Conservation (phyloP, 1,140 invertebrate genomes). For the Physella acuta region DNA sequence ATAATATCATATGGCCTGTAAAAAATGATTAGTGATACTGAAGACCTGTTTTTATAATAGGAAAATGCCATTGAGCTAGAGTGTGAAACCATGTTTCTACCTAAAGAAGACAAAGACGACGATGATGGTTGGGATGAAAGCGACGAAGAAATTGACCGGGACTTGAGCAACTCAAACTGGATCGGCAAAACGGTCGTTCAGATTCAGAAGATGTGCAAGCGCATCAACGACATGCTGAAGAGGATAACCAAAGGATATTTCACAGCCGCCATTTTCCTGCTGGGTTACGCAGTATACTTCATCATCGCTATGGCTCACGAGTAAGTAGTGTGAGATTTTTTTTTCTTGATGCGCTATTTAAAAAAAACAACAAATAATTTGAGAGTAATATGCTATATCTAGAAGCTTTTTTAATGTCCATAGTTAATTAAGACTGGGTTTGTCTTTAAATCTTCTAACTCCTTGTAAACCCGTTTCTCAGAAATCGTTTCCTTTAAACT, state of each 20-base stretch:
- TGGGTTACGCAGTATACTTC: slow-evolving; percentile 23
- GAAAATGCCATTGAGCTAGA: too few relatives aligned
- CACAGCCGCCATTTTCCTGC: not conserved
- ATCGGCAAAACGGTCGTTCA: not conserved
- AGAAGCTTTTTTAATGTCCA: too few relatives aligned
- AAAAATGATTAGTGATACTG: too few relatives aligned
- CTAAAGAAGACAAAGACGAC: not conserved
- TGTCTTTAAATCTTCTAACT: too few relatives aligned
- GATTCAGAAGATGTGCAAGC: not conserved
- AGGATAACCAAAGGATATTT: slow-evolving; percentile 8
- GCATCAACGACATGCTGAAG: not conserved
- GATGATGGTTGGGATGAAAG: slow-evolving; percentile 1
- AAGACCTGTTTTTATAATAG: too few relatives aligned
- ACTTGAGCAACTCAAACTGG: not conserved
- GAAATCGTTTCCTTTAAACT: too few relatives aligned
- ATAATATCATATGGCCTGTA: too few relatives aligned
- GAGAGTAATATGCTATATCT: not conserved
- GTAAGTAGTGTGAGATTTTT: not conserved
- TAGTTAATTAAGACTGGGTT: too few relatives aligned
- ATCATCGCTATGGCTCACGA: slow-evolving; percentile 19
- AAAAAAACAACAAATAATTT: not conserved
- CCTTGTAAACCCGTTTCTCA: too few relatives aligned
- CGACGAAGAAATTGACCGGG: not conserved
- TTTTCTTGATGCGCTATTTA: not conserved
- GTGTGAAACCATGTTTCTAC: too few relatives aligned